These are phyloP conservation scores for Microcebus murinus DNA, from an alignment of 2,113 vertebrate genomes.

Conservation along the genomic window DNA sequence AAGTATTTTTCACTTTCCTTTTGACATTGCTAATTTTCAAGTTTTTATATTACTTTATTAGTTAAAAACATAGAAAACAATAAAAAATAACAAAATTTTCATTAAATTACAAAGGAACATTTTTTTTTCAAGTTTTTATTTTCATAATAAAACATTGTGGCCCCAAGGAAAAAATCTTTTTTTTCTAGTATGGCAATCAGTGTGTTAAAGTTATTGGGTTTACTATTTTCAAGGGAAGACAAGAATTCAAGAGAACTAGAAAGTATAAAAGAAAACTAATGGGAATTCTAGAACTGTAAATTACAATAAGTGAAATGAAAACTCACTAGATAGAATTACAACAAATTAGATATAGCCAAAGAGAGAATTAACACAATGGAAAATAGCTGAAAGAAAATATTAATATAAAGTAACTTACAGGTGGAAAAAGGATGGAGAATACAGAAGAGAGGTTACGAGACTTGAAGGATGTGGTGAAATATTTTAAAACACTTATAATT, in stretches of 20 bases:
- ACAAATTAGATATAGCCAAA: not conserved
- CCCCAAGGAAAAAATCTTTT: not conserved
- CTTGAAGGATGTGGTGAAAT: not conserved
- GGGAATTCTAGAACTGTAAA: not conserved
- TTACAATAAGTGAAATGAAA: not conserved
- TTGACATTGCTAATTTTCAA: no score
- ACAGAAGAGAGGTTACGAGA: not conserved
- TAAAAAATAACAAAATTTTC: no score
- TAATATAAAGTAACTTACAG: not conserved
- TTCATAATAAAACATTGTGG: no score
- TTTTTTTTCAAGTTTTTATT: no score
- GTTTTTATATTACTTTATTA: no score
- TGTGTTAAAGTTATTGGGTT: not conserved
- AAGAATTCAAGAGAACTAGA: not conserved
- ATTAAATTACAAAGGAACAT: no score
- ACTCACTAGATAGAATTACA: not conserved
- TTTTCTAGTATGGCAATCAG: no score
- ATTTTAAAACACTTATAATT: not conserved
- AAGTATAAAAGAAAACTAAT: not conserved
- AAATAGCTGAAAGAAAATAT: slow-evolving; percentile 22
- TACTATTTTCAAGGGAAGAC: slow-evolving; percentile 31
- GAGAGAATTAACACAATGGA: not conserved
- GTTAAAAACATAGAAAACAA: no score
- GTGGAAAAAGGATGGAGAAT: not conserved
- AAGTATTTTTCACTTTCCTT: no score